phyloP scores from a whole-genome alignment of 1,140 invertebrate species.

The Heliconius congener region DNA sequence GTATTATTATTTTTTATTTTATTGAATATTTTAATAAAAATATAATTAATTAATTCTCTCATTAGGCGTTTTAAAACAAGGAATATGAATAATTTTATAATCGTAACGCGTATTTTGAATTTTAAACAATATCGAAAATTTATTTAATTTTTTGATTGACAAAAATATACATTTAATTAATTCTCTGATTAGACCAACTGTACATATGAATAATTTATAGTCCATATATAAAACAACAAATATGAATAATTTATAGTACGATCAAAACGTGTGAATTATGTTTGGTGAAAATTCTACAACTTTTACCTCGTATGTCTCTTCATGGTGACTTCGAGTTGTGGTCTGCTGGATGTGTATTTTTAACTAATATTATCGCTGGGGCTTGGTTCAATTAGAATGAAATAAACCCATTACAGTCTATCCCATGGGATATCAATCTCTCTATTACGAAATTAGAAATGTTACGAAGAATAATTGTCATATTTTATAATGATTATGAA shows the following conservation, averaged over 20 bases:
- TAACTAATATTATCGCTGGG: slow-evolving; percentile 35
- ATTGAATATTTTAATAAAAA: too few relatives aligned
- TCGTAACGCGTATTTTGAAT: too few relatives aligned
- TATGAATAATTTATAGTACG: background rate
- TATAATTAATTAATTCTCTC: too few relatives aligned
- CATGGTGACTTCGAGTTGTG: slow-evolving; percentile 45
- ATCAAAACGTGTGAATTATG: background rate
- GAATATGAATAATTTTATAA: background rate
- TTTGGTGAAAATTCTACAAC: background rate
- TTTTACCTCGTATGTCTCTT: slow-evolving; percentile 56
- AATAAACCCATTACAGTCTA: slow-evolving; percentile 45
- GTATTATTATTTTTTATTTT: too few relatives aligned
- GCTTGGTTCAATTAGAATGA: slow-evolving; percentile 39
- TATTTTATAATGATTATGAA: background rate
- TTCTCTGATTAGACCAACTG: background rate
- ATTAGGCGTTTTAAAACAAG: too few relatives aligned
- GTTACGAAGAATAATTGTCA: slow-evolving; percentile 40
- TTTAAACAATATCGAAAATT: too few relatives aligned
- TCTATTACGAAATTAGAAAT: slow-evolving; percentile 65
- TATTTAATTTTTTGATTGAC: too few relatives aligned
- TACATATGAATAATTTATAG: background rate
- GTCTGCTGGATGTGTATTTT: slow-evolving; percentile 21
- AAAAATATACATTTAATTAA: too few relatives aligned
- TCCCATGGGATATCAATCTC: slow-evolving; percentile 47
- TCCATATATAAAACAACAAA: background rate